Percentiles rank a stretch among this genome's conserved stretches.
Evolutionary conservation across 2,888 invertebrate species (phyloP).

Genomic region (Lacanobia wlatinum): DNA sequence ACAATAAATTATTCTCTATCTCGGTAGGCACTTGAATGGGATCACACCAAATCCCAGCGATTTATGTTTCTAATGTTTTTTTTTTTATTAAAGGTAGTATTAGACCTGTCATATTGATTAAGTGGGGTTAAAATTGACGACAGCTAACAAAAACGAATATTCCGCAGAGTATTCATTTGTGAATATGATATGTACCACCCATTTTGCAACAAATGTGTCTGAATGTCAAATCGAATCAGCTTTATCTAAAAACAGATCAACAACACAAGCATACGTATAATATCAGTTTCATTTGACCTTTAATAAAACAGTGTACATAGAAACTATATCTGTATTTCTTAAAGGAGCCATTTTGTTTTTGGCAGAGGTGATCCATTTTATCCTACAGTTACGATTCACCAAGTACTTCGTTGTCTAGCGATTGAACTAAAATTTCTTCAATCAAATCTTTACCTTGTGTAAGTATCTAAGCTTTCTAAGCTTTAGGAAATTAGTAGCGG

Average conservation of each 20-base stretch:
- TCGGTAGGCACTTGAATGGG: not conserved
- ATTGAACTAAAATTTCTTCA: not conserved
- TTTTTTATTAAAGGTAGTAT: not conserved
- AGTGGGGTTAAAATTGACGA: not conserved
- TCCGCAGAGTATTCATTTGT: not conserved
- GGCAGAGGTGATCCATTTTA: not conserved
- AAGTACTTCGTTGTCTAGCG: not conserved
- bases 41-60: not conserved
- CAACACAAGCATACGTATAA: conserved; percentile 1
- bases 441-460: not conserved
- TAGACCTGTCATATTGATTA: not conserved
- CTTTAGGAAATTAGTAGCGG: no score
- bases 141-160: not conserved
- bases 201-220: conserved; percentile 11
- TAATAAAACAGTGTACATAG: conserved; percentile 10
- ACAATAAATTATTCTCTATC: no score
- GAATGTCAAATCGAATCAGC: conserved; percentile 27
- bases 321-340: not conserved
- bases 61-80: not conserved
- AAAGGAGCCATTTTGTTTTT: conserved; percentile 8
- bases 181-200: not conserved
- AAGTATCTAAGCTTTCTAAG: not conserved
- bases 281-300: conserved; percentile 32
- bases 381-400: not conserved
- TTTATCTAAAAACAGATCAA: conserved; percentile 33